Conservation (phyloP, 2,888 invertebrate genomes). For the Pyrrhia umbra region DNA sequence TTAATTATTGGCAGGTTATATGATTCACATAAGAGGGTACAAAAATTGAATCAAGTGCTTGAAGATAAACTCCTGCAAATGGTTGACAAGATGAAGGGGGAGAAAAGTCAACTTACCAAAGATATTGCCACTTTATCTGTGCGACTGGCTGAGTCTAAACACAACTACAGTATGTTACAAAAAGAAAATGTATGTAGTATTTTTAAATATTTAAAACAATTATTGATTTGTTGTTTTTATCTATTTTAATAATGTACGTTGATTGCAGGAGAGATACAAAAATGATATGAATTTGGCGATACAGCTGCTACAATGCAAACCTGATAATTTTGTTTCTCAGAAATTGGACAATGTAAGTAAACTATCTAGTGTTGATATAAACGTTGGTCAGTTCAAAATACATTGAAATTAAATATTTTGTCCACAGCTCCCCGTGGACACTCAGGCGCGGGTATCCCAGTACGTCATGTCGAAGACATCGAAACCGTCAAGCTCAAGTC, state of each 20-base stretch:
- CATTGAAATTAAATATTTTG: constrained; percentile 46
- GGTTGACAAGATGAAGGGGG: constrained; percentile 97
- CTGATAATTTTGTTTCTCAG: constrained; percentile 97
- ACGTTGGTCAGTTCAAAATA: constrained; percentile 29
- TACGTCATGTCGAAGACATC: constrained; percentile 92
- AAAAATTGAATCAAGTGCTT: constrained; percentile 97
- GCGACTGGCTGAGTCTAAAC: constrained; percentile 95
- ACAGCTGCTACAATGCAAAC: constrained; percentile 98
- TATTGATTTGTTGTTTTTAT: constrained; percentile 6
- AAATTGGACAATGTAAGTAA: constrained; percentile 96
- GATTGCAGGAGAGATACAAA: constrained; percentile 96
- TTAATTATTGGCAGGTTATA: constrained; percentile 91
- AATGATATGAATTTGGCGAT: constrained; percentile 98
- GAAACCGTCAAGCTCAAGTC: constrained; percentile 83
- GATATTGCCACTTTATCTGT: constrained; percentile 96
- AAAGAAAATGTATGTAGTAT: constrained; percentile 93
- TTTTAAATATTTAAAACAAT: neutral
- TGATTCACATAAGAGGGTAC: constrained; percentile 98
- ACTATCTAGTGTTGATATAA: constrained; percentile 23
- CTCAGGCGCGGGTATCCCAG: constrained; percentile 96
- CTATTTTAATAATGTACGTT: constrained; percentile 8
- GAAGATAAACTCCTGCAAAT: constrained; percentile 98
- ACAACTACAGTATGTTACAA: constrained; percentile 94
- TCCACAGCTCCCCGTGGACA: constrained; percentile 96
- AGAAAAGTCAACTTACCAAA: constrained; percentile 95